These are phyloP conservation scores for Gephyroberyx darwinii DNA, from an alignment of 2,797 vertebrate species.

Conservation along the genomic window DNA sequence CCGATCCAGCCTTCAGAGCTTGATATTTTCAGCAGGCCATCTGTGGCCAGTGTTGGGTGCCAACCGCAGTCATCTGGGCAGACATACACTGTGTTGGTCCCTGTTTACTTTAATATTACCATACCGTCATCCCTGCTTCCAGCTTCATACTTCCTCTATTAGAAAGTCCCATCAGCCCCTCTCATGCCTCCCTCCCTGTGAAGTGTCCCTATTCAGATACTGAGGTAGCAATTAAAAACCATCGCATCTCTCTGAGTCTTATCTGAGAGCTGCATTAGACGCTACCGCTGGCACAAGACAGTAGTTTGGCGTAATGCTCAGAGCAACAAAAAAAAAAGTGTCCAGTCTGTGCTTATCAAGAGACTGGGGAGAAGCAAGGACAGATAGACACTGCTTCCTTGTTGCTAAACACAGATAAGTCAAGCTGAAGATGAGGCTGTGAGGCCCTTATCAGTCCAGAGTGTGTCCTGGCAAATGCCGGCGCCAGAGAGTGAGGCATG, in stretches of 20 bases:
- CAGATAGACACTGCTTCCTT: constrained; percentile 60
- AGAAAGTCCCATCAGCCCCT: constrained; percentile 21
- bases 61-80: constrained; percentile 48
- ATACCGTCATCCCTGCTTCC: constrained; percentile 37
- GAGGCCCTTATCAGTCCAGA: constrained; percentile 71
- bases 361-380: constrained; percentile 47
- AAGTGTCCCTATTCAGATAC: constrained; percentile 27
- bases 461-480: constrained; percentile 58
- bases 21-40: constrained; percentile 60
- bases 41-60: constrained; percentile 53
- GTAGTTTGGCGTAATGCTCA: constrained; percentile 18
- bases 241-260: constrained; percentile 40
- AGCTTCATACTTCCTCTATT: constrained; percentile 26
- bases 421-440: constrained; percentile 60
- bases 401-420: constrained; percentile 75
- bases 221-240: constrained; percentile 58
- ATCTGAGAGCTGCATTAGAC: constrained; percentile 46
- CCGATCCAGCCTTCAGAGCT: constrained; percentile 35
- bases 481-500: constrained; percentile 57
- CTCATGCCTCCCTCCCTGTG: constrained; percentile 6
- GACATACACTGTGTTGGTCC: constrained; percentile 35
- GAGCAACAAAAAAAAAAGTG: constrained; percentile 16
- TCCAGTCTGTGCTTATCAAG: constrained; percentile 58
- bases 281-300: constrained; percentile 38
- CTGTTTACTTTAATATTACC: constrained; percentile 44